These are phyloP conservation scores for Phrynocephalus forsythii DNA, from an alignment of 2,797 vertebrate species.

Conservation along the genomic window DNA sequence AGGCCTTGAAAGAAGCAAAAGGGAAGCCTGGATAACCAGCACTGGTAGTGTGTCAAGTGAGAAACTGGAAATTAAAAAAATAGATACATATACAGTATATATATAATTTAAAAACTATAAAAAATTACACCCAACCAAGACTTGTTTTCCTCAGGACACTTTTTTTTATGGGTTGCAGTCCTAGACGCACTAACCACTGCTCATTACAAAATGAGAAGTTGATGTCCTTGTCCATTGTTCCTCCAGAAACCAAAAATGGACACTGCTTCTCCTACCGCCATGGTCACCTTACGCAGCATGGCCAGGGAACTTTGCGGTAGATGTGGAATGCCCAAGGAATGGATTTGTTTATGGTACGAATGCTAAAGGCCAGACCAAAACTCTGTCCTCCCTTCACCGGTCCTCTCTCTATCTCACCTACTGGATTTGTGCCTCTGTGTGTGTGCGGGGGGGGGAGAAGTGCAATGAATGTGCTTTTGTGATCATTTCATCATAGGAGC, in stretches of 20 bases:
- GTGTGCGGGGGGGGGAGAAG: background rate
- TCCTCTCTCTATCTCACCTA: slow-evolving; percentile 11
- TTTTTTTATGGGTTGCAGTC: slow-evolving; percentile 41
- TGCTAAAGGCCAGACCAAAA: slow-evolving; percentile 11
- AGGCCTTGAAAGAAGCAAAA: slow-evolving; percentile 84
- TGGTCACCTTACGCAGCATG: background rate
- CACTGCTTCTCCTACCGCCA: slow-evolving; percentile 42
- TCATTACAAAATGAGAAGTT: background rate
- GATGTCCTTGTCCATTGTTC: background rate
- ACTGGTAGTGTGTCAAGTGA: background rate
- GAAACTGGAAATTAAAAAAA: slow-evolving; percentile 54
- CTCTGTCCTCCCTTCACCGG: slow-evolving; percentile 2
- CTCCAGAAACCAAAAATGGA: slow-evolving; percentile 35
- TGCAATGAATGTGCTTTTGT: background rate
- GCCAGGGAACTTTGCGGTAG: slow-evolving; percentile 5
- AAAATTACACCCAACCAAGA: slow-evolving; percentile 65
- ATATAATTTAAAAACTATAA: slow-evolving; percentile 53
- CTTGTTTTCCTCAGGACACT: slow-evolving; percentile 76
- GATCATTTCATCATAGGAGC: slow-evolving; percentile 29
- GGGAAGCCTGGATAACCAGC: slow-evolving; percentile 83
- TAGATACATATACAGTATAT: slow-evolving; percentile 28
- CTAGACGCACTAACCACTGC: slow-evolving; percentile 40
- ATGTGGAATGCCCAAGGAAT: background rate
- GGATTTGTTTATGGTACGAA: slow-evolving; percentile 21
- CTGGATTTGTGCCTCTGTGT: slow-evolving; percentile 22